Evolutionary conservation across 2,888 invertebrate genomes (phyloP).

Genomic region (Endotricha flammealis): DNA sequence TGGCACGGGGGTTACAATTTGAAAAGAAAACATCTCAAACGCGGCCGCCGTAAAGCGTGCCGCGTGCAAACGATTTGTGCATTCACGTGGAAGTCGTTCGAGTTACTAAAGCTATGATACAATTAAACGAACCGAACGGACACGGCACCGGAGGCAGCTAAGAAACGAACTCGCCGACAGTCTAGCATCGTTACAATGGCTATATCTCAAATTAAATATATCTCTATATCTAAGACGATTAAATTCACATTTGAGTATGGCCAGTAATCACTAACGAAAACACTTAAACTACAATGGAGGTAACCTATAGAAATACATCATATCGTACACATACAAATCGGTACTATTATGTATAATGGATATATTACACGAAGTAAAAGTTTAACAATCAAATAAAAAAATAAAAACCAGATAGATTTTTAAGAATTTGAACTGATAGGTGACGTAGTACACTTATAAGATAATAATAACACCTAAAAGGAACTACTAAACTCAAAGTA

Average conservation of each 20-base stretch:
- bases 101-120: conserved; percentile 32
- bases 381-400: conserved; percentile 41
- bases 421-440: conserved; percentile 54
- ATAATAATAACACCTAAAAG: conserved; percentile 42
- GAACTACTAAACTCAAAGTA: conserved; percentile 35
- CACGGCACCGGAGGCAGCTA: conserved; percentile 23
- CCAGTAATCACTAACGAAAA: conserved; percentile 62
- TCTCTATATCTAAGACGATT: conserved; percentile 50
- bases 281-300: conserved; percentile 52
- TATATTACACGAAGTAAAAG: conserved; percentile 56
- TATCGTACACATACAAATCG: conserved; percentile 56
- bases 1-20: conserved; percentile 41
- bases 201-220: conserved; percentile 42
- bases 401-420: conserved; percentile 23
- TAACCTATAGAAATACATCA: conserved; percentile 51
- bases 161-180: conserved; percentile 39
- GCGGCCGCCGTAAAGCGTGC: conserved; percentile 41
- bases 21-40: conserved; percentile 50
- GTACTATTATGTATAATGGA: conserved; percentile 49
- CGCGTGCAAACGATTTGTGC: conserved; percentile 60
- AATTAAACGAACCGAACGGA: conserved; percentile 38
- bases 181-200: conserved; percentile 51
- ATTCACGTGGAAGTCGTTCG: conserved; percentile 61
- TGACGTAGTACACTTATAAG: conserved; percentile 38
- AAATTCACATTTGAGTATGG: conserved; percentile 71